phyloP scores from a whole-genome alignment of 2,113 vertebrate genomes.

The Chelonoidis abingdonii region DNA sequence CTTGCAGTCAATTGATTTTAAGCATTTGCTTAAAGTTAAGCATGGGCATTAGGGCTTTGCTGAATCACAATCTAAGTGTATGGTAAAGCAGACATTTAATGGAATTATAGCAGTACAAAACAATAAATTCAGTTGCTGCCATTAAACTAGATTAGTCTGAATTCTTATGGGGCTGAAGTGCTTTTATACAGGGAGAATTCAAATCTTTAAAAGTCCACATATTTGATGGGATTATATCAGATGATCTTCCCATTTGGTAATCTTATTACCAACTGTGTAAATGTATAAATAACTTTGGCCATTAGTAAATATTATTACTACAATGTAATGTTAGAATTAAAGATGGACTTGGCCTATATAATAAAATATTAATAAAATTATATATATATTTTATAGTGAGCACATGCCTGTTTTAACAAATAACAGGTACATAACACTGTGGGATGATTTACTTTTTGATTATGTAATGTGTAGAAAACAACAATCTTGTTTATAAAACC shows the following conservation, averaged over 20 bases:
- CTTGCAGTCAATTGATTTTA: not conserved
- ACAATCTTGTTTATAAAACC: not conserved
- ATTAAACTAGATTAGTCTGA: not conserved
- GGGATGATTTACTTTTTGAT: not conserved
- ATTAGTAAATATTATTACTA: not conserved
- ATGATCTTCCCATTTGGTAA: not conserved
- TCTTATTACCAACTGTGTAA: not conserved
- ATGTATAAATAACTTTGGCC: not conserved
- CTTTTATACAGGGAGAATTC: not conserved
- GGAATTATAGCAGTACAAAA: not conserved
- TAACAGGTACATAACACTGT: not conserved
- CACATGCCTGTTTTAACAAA: not conserved
- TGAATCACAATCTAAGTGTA: not conserved
- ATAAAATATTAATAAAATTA: no score
- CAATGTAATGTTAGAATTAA: not conserved
- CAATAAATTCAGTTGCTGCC: not conserved
- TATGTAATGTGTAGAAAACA: not conserved
- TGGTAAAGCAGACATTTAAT: not conserved
- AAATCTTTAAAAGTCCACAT: not conserved
- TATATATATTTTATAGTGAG: not conserved
- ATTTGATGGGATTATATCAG: not conserved
- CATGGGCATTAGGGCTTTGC: not conserved
- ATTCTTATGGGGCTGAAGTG: not conserved
- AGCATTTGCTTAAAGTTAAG: not conserved
- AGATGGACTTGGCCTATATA: not conserved